Percentiles rank a stretch among this genome's conserved stretches.
Evolutionary conservation across 1,140 invertebrate species (phyloP).

Genomic region (Apolygus lucorum): DNA sequence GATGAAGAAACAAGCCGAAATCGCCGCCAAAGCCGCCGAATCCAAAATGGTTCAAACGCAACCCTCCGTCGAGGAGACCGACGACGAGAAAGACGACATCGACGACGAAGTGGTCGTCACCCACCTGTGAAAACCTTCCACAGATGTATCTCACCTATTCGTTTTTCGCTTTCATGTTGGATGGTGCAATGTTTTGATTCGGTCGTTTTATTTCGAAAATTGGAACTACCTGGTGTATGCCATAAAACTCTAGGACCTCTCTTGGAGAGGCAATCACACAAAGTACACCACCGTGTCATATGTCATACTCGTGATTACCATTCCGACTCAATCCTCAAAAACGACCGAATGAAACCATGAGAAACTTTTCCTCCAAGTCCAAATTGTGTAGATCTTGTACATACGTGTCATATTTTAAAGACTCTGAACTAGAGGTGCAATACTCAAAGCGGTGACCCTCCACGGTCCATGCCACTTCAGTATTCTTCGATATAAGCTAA

Average conservation of each 20-base stretch:
- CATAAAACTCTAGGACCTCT: too few species aligned
- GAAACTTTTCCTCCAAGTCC: too few species aligned
- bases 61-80: conserved; percentile 54
- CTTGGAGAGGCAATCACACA: too few species aligned
- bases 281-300: too few species aligned
- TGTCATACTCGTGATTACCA: too few species aligned
- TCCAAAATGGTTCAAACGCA: conserved; percentile 39
- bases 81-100: conserved; percentile 73
- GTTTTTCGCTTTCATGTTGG: neutral
- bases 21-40: conserved; percentile 47
- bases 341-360: too few species aligned
- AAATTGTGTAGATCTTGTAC: neutral
- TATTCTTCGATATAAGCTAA: too few species aligned
- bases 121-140: conserved; percentile 50
- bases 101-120: conserved; percentile 78
- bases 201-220: neutral
- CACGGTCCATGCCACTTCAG: neutral
- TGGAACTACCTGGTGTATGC: too few species aligned
- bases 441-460: too few species aligned
- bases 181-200: neutral
- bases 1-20: conserved; percentile 57
- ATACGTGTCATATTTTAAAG: neutral
- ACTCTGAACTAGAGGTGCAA: too few species aligned
- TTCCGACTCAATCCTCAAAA: too few species aligned
- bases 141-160: neutral